Evolutionary conservation across 2,888 invertebrate species (phyloP), one percentile per base, ranked within the genome.

Genomic region (Microplitis deprimator): DNA sequence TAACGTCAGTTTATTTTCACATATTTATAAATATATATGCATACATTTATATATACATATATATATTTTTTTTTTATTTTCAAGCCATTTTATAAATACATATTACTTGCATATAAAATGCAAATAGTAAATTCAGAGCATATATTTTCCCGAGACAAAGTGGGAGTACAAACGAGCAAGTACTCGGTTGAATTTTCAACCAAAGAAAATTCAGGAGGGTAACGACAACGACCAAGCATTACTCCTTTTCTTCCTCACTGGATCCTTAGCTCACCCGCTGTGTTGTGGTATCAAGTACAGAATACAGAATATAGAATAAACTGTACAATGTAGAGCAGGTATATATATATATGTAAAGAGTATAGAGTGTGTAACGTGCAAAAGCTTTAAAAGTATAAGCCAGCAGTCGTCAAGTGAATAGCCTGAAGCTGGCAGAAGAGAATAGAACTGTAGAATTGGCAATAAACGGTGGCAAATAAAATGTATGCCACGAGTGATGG

Each of bases 401-500:
- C 60, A 39, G 60, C 16, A 74, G 68, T 74, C 74, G 74, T 65
- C 65, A 65, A 65, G 65, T 65, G 65, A 65, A 65, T 65, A 29
- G 65, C 65, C 65, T 29, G 65, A 8, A 65, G 65, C 29, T 29
- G 65, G 29, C 65, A 50, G 10, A 65, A 65, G 65, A 65, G 65
- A 65, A 65, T 65, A 65, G 65, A 65, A 65, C 65, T 65, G 40
- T 67, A 74, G 74, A 74, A 74, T 75, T 75, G 75, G 75, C 75
- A 75, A 75, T 75, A 74, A 74, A 74, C 74, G 74, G 61, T 74
- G 74, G 74, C 74, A 74, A 74, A 74, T 74, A 74, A 74, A 74
- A 74, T 60, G 67, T 70, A 20, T 68, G 68, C 40, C 41, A 50
- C 40, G 41, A 65, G 65, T 65, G 29, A 65, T 38, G 65, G 65